These are phyloP conservation scores for Bos taurus DNA, from an alignment of 2,113 vertebrate genomes.

Conservation along the genomic window DNA sequence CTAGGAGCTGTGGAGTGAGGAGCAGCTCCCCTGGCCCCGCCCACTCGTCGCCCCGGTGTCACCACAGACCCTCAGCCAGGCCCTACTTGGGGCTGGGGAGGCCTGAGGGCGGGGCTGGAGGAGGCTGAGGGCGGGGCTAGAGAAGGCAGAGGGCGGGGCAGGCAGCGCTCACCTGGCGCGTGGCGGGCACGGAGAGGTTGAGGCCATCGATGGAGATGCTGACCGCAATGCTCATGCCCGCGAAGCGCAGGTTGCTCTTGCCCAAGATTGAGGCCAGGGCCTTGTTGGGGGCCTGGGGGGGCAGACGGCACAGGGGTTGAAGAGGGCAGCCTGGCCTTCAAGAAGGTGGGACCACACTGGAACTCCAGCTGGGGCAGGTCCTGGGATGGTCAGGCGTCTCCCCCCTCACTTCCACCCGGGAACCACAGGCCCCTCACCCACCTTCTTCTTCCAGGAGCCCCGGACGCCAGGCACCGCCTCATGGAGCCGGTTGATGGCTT, in stretches of 20 bases:
- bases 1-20: not conserved
- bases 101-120: not conserved
- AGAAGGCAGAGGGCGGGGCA: accelerated
- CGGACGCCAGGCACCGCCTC: slow-evolving; percentile 93
- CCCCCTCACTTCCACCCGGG: too few species aligned
- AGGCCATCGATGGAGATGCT: slow-evolving; percentile 95
- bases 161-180: slow-evolving; percentile 86
- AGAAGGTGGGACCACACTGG: not conserved
- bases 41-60: not conserved
- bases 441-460: slow-evolving; percentile 96
- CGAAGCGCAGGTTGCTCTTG: slow-evolving; percentile 95
- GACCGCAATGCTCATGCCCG: slow-evolving; percentile 92
- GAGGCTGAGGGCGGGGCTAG: not conserved
- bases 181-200: slow-evolving; percentile 92
- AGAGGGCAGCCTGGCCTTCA: not conserved
- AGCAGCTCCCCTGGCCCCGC: not conserved
- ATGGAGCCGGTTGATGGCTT: slow-evolving; percentile 96
- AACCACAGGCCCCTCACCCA: slow-evolving; percentile 55
- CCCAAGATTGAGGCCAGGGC: slow-evolving; percentile 92
- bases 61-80: not conserved
- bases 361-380: not conserved
- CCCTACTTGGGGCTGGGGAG: not conserved
- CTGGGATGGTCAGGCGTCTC: not conserved
- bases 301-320: too few species aligned
- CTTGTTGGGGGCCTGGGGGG: slow-evolving; percentile 87